A percentile compares a stretch with the other conserved stretches of the same genome.
phyloP scores from a whole-genome alignment of 2,113 vertebrate species.

The Misgurnus anguillicaudatus region DNA sequence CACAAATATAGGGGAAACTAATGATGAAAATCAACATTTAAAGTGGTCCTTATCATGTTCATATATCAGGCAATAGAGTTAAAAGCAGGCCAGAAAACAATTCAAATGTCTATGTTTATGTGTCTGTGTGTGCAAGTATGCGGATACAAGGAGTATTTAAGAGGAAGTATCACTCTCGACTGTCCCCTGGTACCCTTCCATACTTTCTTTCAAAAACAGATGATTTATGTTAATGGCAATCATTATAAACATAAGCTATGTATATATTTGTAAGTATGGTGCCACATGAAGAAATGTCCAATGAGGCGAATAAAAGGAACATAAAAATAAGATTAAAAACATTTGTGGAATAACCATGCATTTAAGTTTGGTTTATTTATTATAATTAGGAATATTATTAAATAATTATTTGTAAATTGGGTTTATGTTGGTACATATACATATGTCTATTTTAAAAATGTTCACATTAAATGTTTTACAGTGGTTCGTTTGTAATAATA shows the following conservation, averaged over 20 bases:
- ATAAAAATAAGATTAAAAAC: constrained; percentile 17
- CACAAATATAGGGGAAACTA: too few species aligned
- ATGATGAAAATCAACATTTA: too few species aligned
- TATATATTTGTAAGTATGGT: constrained; percentile 2
- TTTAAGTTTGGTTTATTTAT: background rate
- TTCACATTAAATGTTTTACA: too few species aligned
- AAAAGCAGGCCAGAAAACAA: background rate
- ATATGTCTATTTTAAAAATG: too few species aligned
- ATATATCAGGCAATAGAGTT: too few species aligned
- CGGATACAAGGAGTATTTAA: background rate
- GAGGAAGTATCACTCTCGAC: background rate
- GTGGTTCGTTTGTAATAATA: background rate
- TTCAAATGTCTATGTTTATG: background rate
- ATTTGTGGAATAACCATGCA: constrained; percentile 21
- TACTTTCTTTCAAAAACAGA: too few species aligned
- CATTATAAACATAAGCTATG: background rate
- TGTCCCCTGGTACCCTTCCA: constrained; percentile 1
- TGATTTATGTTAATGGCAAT: background rate
- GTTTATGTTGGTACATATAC: background rate
- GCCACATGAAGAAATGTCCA: constrained; percentile 17
- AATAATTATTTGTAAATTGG: background rate
- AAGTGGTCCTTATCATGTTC: too few species aligned
- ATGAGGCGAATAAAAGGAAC: constrained; percentile 4
- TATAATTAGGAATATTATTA: too few species aligned
- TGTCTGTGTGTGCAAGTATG: constrained; percentile 10